Conservation (phyloP, 2,113 vertebrate species). For the Gobiocypris rarus region DNA sequence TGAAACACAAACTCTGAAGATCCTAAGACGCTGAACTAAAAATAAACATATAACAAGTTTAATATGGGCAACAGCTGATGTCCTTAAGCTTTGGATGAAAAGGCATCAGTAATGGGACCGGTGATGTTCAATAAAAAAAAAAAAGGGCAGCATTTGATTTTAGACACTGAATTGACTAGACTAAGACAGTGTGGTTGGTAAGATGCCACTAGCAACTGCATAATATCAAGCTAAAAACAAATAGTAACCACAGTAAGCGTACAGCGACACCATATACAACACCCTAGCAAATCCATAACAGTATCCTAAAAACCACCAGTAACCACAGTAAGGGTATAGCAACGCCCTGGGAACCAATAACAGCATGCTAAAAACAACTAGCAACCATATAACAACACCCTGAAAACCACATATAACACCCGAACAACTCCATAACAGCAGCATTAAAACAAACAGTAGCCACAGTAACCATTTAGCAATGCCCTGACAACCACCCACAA, state of each 20-base stretch:
- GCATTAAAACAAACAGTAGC: no score
- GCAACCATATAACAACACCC: no score
- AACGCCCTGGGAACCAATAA: neutral
- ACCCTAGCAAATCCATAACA: neutral
- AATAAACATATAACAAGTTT: neutral
- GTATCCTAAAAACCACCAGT: no score
- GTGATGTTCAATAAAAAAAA: neutral
- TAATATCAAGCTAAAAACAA: neutral
- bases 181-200: no score
- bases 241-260: no score
- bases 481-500: no score
- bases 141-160: neutral
- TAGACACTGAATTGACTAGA: neutral
- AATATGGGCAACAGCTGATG: neutral
- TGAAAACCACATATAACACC: no score
- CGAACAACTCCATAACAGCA: no score
- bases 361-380: neutral
- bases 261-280: neutral
- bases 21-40: neutral
- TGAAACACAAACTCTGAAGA: neutral
- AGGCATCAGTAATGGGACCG: neutral
- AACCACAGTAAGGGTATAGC: neutral
- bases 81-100: slow-evolving; percentile 1
- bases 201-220: neutral
- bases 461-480: no score